A percentile compares a stretch with the other conserved stretches of the same genome.
Evolutionary conservation across 2,888 invertebrate species (phyloP).

Genomic region (Oxycera nigricornis): DNA sequence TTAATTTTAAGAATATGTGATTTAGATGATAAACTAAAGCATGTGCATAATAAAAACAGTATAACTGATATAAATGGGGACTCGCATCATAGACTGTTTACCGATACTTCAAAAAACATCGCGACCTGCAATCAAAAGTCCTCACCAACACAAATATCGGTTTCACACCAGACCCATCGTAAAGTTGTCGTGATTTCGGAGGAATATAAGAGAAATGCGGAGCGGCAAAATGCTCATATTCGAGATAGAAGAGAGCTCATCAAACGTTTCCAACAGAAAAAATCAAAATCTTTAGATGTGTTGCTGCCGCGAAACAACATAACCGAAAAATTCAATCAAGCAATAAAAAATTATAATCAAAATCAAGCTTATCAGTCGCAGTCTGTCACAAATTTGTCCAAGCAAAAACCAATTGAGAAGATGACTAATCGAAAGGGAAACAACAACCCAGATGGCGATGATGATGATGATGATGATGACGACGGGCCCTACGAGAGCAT

Average conservation of each 20-base stretch:
- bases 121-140: background rate
- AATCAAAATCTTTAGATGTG: constrained; percentile 46
- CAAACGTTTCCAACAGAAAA: constrained; percentile 40
- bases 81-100: background rate
- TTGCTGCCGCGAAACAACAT: constrained; percentile 33
- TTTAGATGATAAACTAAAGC: constrained; percentile 46
- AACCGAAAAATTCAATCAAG: background rate
- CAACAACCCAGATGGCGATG: no score
- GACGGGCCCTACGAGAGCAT: constrained; percentile 46
- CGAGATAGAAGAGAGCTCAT: constrained; percentile 38
- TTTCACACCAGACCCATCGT: constrained; percentile 5
- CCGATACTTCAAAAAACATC: background rate
- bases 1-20: constrained; percentile 49
- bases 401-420: background rate
- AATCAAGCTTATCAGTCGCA: constrained; percentile 39
- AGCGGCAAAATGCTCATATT: constrained; percentile 40
- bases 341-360: no score
- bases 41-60: constrained; percentile 12
- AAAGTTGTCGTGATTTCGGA: constrained; percentile 45
- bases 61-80: constrained; percentile 4
- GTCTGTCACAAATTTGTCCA: constrained; percentile 43
- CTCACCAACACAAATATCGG: background rate
- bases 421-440: background rate
- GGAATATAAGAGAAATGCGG: constrained; percentile 44
- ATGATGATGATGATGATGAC: constrained; percentile 42